Evolutionary conservation across 2,113 vertebrate genomes (phyloP).

Genomic region (Ophiodon elongatus): DNA sequence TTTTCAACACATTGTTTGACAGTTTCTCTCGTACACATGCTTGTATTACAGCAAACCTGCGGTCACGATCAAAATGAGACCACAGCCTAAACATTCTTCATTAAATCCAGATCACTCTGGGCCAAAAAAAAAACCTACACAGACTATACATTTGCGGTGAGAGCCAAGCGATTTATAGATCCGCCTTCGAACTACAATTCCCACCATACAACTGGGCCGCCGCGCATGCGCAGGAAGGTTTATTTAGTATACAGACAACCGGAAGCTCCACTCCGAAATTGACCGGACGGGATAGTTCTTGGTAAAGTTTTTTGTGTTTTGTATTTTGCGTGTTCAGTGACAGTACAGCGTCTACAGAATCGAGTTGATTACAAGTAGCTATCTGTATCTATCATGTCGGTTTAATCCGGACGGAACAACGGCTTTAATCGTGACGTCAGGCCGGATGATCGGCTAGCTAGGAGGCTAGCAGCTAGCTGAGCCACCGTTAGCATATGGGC

Average conservation of each 20-base stretch:
- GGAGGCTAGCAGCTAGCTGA: conserved; percentile 59
- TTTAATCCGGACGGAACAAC: not conserved
- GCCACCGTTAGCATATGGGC: conserved; percentile 66
- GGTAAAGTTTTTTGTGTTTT: conserved; percentile 73
- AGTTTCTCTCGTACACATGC: conserved; percentile 23
- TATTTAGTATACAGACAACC: conserved; percentile 73
- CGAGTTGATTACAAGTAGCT: not conserved
- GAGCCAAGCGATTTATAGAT: not conserved
- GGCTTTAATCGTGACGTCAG: conserved; percentile 11
- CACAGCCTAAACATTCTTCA: conserved; percentile 45
- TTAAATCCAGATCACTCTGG: conserved; percentile 34
- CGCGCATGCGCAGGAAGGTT: conserved; percentile 72
- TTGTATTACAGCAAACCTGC: conserved; percentile 13
- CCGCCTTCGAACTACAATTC: conserved; percentile 62
- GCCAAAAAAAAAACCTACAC: not conserved
- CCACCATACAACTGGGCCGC: conserved; percentile 26
- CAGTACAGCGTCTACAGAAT: not conserved
- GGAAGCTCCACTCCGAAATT: conserved; percentile 76
- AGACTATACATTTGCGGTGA: conserved; percentile 27
- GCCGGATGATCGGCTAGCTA: conserved; percentile 60
- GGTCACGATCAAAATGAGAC: conserved; percentile 40
- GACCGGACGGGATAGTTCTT: conserved; percentile 71
- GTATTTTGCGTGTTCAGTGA: conserved; percentile 16
- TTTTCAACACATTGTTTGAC: conserved; percentile 47
- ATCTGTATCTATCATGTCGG: not conserved